Percentiles rank a stretch among this genome's conserved stretches.
These are phyloP conservation scores for Uropetala carovei DNA, from an alignment of 2,888 invertebrate genomes.

Conservation along the genomic window DNA sequence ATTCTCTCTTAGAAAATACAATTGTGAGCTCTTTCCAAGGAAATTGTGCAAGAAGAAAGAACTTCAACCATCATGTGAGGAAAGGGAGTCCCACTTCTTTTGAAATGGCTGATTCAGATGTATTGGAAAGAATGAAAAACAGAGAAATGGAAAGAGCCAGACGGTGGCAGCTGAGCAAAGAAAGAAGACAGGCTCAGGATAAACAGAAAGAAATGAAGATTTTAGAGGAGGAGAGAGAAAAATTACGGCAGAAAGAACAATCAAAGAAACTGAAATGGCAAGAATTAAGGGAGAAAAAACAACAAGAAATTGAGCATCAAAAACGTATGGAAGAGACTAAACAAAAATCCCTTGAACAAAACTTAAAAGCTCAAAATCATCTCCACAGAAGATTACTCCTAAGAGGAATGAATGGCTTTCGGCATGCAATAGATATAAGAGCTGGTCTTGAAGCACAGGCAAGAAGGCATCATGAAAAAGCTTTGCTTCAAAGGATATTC, in stretches of 20 bases:
- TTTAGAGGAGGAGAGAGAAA: slow-evolving; percentile 80
- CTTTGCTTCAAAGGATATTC: not conserved
- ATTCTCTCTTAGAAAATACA: slow-evolving; percentile 10
- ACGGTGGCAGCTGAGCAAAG: slow-evolving; percentile 1
- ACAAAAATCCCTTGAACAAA: slow-evolving; percentile 68
- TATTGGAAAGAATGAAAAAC: slow-evolving; percentile 38
- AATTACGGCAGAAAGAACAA: slow-evolving; percentile 79
- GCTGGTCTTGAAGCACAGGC: not conserved
- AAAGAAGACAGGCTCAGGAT: slow-evolving; percentile 75
- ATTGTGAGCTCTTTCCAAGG: not conserved
- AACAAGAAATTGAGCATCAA: slow-evolving; percentile 72
- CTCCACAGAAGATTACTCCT: slow-evolving; percentile 71
- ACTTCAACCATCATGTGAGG: not conserved
- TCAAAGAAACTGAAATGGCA: slow-evolving; percentile 75
- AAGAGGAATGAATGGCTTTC: slow-evolving; percentile 69
- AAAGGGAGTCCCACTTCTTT: not conserved
- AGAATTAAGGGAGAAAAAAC: slow-evolving; percentile 76
- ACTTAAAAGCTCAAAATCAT: slow-evolving; percentile 69
- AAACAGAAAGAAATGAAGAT: slow-evolving; percentile 79
- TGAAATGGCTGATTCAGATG: not conserved
- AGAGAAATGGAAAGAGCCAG: slow-evolving; percentile 16
- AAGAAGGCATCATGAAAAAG: not conserved
- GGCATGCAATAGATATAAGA: slow-evolving; percentile 68
- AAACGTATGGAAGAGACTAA: slow-evolving; percentile 75
- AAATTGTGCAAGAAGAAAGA: not conserved